Evolutionary conservation across 2,113 vertebrate species (phyloP), one percentile per base, ranked within the genome.

Genomic region (Bombycilla garrulus): DNA sequence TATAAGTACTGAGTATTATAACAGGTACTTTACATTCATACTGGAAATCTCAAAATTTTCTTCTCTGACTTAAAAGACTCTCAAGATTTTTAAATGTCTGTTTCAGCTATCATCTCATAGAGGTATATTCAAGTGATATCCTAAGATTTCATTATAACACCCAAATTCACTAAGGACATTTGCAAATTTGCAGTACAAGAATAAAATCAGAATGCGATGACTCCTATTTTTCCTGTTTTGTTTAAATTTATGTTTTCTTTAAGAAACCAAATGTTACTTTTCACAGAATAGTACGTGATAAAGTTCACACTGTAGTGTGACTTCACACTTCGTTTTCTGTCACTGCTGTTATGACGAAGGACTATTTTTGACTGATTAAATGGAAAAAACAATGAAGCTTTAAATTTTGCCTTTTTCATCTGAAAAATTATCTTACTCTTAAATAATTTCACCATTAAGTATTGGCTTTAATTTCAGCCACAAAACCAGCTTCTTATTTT

Each of bases 181-280:
- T 77, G 5, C 1, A 0, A 40, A 57, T 65, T 85, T 91, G 50
- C 23, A 62, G 56, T 67, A 76, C 26, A 64, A 29, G 70, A 86
- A 28, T 3, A 4, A 81, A 86, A 42, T 80, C 67, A 72, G 48
- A 88, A 80, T 1, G 1, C 42, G 35, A 82, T 64, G 12, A 71
- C 18, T 93, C 8, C 0, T 60, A 16, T 82, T 90, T 78, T 76
- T 79, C 38, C 78, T 90, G 14, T 35, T 93, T 81, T 79, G 35
- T 87, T 94, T 81, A 47, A 70, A 67, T 85, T 45, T 86, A 15
- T 64, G 62, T 93, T 93, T 88, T 83, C 36, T 80, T 74, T 87
- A 64, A 56, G 91, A 85, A 90, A 81, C 23, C 53, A 87, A 84
- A 73, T 85, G 69, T 35, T 78, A 54, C 38, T 85, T 95, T 94